Conservation (phyloP, 2,888 invertebrate species). For the Penaeus monodon region DNA sequence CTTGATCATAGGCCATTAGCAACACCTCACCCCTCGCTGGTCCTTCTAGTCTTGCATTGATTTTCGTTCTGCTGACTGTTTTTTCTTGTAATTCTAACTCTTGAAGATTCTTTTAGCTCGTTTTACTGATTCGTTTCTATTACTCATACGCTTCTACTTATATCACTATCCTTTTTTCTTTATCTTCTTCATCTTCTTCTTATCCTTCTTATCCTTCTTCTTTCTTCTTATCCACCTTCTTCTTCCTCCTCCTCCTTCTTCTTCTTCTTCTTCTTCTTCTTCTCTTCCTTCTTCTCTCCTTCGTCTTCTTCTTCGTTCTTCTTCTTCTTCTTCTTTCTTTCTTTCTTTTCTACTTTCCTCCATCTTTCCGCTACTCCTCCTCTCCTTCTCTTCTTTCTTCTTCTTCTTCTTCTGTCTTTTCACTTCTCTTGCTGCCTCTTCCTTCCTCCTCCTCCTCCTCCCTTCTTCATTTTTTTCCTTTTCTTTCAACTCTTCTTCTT, state of each 20-base stretch:
- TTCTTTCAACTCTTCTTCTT: neutral
- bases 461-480: neutral
- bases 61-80: too few relatives aligned
- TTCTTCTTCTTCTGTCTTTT: neutral
- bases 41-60: too few relatives aligned
- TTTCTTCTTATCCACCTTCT: neutral
- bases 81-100: too few relatives aligned
- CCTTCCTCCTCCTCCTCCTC: neutral
- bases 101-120: too few relatives aligned
- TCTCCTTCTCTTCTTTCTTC: neutral
- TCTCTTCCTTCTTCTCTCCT: neutral
- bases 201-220: neutral
- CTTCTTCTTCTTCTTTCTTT: neutral
- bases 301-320: neutral
- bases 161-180: neutral
- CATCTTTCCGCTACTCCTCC: neutral
- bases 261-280: conserved; percentile 1
- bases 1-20: too few relatives aligned
- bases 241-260: neutral
- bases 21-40: too few relatives aligned
- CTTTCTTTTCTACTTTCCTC: neutral
- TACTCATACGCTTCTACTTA: too few relatives aligned
- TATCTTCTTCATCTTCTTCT: neutral
- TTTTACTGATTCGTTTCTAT: too few relatives aligned
- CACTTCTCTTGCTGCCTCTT: neutral